Percentiles rank a stretch among this genome's conserved stretches.
Evolutionary conservation across 1,140 invertebrate species (phyloP).

Genomic region (Eubasilissa regina): DNA sequence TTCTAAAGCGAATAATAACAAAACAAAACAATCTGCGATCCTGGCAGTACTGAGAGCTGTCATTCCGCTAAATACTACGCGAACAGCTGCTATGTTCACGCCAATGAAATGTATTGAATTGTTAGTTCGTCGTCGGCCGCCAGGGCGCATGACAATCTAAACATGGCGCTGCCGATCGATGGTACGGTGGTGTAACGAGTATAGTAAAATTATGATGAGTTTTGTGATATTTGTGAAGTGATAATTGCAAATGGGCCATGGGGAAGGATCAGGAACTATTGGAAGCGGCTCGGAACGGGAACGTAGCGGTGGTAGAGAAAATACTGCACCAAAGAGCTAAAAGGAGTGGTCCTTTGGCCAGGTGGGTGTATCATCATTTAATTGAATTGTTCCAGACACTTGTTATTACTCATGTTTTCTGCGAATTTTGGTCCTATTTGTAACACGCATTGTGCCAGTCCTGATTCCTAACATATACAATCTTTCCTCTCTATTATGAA

Average conservation of each 20-base stretch:
- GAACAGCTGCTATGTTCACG: slow-evolving; percentile 46
- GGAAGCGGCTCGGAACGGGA: slow-evolving; percentile 94
- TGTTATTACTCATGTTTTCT: slow-evolving; percentile 52
- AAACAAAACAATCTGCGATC: too few species aligned
- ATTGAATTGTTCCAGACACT: slow-evolving; percentile 46
- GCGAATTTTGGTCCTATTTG: background rate
- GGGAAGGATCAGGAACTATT: slow-evolving; percentile 97
- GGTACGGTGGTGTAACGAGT: slow-evolving; percentile 78
- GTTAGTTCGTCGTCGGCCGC: slow-evolving; percentile 67
- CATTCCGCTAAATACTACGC: slow-evolving; percentile 15
- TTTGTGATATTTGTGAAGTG: slow-evolving; percentile 67
- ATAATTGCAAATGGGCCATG: slow-evolving; percentile 82
- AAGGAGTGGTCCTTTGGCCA: slow-evolving; percentile 93
- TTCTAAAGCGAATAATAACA: background rate
- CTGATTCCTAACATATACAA: background rate
- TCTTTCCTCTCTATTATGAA: background rate
- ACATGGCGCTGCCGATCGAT: slow-evolving; percentile 85
- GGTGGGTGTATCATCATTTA: slow-evolving; percentile 75
- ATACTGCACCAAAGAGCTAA: slow-evolving; percentile 90
- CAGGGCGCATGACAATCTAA: slow-evolving; percentile 73
- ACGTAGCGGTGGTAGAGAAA: slow-evolving; percentile 90
- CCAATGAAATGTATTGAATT: slow-evolving; percentile 59
- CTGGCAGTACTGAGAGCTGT: slow-evolving; percentile 9
- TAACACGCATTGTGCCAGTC: background rate
- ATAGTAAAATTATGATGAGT: slow-evolving; percentile 62